phyloP scores from a whole-genome alignment of 2,113 vertebrate species.

The Mohoua ochrocephala region DNA sequence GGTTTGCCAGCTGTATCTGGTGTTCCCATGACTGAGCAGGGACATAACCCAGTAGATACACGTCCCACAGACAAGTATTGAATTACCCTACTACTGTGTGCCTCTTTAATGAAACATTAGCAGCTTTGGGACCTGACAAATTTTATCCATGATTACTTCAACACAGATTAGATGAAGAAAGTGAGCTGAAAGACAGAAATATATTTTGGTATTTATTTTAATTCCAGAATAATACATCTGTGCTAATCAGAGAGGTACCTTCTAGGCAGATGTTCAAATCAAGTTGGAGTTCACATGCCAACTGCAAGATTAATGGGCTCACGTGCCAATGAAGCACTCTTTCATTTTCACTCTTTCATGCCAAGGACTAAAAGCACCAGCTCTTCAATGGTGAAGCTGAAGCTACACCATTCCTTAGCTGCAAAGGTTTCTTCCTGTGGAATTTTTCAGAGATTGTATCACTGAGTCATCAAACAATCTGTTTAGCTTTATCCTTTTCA shows the following conservation, averaged over 20 bases:
- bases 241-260: constrained; percentile 36
- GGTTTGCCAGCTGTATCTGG: background rate
- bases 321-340: constrained; percentile 24
- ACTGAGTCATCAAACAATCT: background rate
- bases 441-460: background rate
- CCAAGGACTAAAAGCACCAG: constrained; percentile 5
- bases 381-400: background rate
- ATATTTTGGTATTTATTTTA: constrained; percentile 54
- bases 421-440: background rate
- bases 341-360: background rate
- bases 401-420: background rate
- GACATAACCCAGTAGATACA: background rate
- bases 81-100: background rate
- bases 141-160: background rate
- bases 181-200: constrained; percentile 8
- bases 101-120: constrained; percentile 19
- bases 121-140: background rate
- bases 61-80: background rate
- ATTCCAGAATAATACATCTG: constrained; percentile 18
- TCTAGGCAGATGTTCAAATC: constrained; percentile 46
- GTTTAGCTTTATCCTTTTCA: background rate
- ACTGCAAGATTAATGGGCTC: constrained; percentile 11
- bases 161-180: background rate
- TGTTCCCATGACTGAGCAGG: background rate
- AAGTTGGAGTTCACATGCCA: background rate